These are phyloP conservation scores for Natrix natrix DNA, from an alignment of 2,797 vertebrate genomes.

Conservation along the genomic window DNA sequence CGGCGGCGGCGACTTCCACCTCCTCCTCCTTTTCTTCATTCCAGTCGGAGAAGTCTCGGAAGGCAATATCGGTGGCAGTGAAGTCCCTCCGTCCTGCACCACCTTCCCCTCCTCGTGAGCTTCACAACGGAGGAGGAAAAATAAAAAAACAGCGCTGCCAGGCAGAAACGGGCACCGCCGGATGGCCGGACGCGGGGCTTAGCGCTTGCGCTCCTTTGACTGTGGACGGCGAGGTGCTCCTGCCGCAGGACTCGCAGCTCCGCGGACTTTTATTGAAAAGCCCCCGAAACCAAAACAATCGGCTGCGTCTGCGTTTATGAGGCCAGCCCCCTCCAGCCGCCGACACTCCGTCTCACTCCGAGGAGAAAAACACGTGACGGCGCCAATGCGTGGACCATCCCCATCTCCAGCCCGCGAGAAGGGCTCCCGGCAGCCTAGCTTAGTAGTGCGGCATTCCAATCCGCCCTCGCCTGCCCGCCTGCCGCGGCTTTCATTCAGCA, in stretches of 20 bases:
- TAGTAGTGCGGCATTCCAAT: slow-evolving; percentile 58
- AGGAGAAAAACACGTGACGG: slow-evolving; percentile 77
- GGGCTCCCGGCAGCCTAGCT: slow-evolving; percentile 51
- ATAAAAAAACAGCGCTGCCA: not conserved
- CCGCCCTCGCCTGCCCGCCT: slow-evolving; percentile 43
- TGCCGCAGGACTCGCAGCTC: slow-evolving; percentile 37
- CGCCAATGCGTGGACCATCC: slow-evolving; percentile 62
- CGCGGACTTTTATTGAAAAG: slow-evolving; percentile 62
- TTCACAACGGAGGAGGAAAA: slow-evolving; percentile 45
- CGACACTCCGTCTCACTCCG: slow-evolving; percentile 66
- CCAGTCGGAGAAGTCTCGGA: slow-evolving; percentile 49
- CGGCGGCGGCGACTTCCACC: slow-evolving; percentile 22
- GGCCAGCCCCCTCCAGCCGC: slow-evolving; percentile 62
- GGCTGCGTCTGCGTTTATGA: slow-evolving; percentile 69
- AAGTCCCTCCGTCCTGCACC: not conserved
- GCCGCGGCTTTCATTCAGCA: slow-evolving; percentile 57
- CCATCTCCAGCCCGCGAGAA: not conserved
- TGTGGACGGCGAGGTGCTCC: not conserved
- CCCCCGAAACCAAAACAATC: slow-evolving; percentile 75
- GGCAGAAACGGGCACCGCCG: not conserved
- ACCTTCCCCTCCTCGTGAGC: slow-evolving; percentile 27
- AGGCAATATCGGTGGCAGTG: not conserved
- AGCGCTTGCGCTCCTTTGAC: slow-evolving; percentile 27
- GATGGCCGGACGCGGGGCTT: not conserved
- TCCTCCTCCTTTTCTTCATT: slow-evolving; percentile 68